These are phyloP conservation scores for Dinothrombium tinctorium DNA, from an alignment of 1,140 invertebrate genomes.

Conservation along the genomic window DNA sequence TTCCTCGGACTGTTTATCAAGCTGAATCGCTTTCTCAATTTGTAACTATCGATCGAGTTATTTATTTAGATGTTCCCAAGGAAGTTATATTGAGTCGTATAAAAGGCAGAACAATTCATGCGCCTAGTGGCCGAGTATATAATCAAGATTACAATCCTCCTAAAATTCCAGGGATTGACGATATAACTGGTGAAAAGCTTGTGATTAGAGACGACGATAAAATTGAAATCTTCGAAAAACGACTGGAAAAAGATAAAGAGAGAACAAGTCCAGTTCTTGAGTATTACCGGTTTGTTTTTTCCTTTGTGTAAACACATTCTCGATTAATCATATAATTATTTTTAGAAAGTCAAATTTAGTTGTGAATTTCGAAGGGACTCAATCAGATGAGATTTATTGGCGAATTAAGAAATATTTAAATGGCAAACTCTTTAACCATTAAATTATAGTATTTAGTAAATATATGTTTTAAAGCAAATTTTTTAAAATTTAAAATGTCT, in stretches of 20 bases:
- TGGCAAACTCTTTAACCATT: too few species aligned
- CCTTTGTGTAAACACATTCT: neutral
- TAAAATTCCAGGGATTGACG: slow-evolving; percentile 48
- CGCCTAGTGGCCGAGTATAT: slow-evolving; percentile 69
- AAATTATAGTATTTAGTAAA: too few species aligned
- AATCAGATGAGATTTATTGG: neutral
- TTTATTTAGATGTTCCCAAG: slow-evolving; percentile 73
- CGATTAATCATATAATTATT: neutral
- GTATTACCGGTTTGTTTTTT: slow-evolving; percentile 30
- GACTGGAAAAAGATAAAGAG: slow-evolving; percentile 49
- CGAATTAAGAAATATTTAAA: neutral
- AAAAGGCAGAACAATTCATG: slow-evolving; percentile 67
- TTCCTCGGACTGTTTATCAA: slow-evolving; percentile 65
- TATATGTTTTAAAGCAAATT: too few species aligned
- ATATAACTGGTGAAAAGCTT: slow-evolving; percentile 65
- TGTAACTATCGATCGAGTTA: slow-evolving; percentile 47
- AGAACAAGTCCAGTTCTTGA: slow-evolving; percentile 54
- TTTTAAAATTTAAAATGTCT: too few species aligned
- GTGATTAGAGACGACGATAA: slow-evolving; percentile 73
- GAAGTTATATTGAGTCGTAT: slow-evolving; percentile 53
- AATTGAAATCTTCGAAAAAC: slow-evolving; percentile 51
- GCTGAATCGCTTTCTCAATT: slow-evolving; percentile 38
- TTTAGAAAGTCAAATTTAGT: neutral
- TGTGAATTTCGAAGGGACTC: neutral
- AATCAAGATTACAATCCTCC: slow-evolving; percentile 82